Evolutionary conservation across 2,797 vertebrate genomes (phyloP), one percentile per base, ranked within the genome.

Genomic region (Perodicticus potto): DNA sequence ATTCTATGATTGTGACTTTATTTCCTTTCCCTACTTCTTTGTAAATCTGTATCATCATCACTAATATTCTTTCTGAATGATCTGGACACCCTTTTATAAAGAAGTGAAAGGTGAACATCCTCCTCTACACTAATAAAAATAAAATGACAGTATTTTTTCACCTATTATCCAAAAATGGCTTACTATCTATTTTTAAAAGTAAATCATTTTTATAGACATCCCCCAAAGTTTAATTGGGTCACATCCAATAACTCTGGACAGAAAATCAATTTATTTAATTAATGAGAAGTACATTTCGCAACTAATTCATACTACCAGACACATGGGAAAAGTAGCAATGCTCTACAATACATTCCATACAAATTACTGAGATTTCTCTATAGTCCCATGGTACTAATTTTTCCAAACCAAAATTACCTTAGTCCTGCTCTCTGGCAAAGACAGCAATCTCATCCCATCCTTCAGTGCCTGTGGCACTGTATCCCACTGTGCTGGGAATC

Each of bases 171-270:
- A 69, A 95, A 89, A 89, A 86, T 23, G 32, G 25, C 25, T 90
- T 92, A 90, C 17, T 53, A 92, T 32, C 55, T 91, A 45, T 37
- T 72, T 91, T n/a, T 37, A 91, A 96, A 85, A 82, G 69, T 85
- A 92, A 94, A 89, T 87, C 29, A 86, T 78, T 70, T 25, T 80
- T 85, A 61, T 7, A 91, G 53, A 84, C 63, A 69, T 76, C 73
- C 34, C 94, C 63, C 69, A 85, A 94, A 57, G 34, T 91, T 76
- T 69, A 94, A 94, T 10, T 88, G 83, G 61, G 65, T 91, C 83
- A 88, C 34, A 85, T 43, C 61, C 43, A 76, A 49, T 83, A 94
- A 91, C n/a, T 82, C 89, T 25, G 37, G 59, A 72, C 4, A 93
- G 34, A 22, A 92, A 34, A 72, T 40, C 77, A 86, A 91, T 82